Base-by-base conservation (phyloP, 2,113 vertebrate genomes). In the Tragulus kanchil region DNA sequence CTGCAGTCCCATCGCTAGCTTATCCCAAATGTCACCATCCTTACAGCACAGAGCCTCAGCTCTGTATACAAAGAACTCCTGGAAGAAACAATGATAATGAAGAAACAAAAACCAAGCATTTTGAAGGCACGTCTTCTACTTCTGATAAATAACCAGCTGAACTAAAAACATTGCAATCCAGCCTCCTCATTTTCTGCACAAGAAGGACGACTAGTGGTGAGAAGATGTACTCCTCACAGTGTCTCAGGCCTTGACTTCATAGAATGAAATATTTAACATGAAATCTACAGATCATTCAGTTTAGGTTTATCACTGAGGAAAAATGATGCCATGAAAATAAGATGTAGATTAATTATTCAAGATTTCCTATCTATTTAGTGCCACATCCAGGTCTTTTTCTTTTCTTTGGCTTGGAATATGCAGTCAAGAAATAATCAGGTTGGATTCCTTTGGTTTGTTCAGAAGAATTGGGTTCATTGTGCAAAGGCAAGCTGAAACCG, bases 121-220 rank as follows among this genome's bases (percentile, higher is more conserved):
- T 71, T 54, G 61, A 84, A 92, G 64, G 45, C 36, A 45, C 11
- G 5, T 31, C 82, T 96, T 88, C 61, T 93, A 3, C 16, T 93
- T 85, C 91, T 67, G 17, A 75, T 31, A 81, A 65, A 67, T 50
- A 62, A 56, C 42, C 58, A 87, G 11, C 31, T 61, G 81, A 92
- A 92, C 54, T 26, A 52, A 67, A 67, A 75, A 28, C 59, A 17
- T 6, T 14, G 21, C 45, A 4, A 3, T 8, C 19, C 10, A 28
- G 1, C 65, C 17, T 28, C 45, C 28, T 90, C 79, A 96, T 98
- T 97, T 90, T 85, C 79, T 97, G 94, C 93, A 92, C 97, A 98
- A 98, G 98, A 94, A 97, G 97, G 98, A 98, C 99, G 97, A 98
- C 99, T 98, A 98, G 98, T 98, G 98, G 98, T 77, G 75, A 97